phyloP scores from a whole-genome alignment of 1,140 invertebrate species.

The Macrocentrus cingulum region DNA sequence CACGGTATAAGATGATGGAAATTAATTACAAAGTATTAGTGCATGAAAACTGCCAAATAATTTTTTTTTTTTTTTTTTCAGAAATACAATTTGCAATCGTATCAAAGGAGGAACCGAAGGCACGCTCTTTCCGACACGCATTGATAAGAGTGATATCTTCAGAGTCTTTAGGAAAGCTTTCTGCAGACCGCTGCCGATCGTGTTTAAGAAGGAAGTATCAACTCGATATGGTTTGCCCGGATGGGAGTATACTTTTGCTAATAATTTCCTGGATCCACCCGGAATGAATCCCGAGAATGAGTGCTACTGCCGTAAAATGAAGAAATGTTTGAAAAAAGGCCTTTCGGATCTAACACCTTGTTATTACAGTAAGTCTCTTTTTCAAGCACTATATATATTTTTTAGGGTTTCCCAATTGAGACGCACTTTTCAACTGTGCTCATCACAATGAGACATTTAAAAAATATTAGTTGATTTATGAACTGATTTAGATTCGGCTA shows the following conservation, averaged over 20 bases:
- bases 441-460: too few relatives aligned
- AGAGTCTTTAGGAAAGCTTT: constrained; percentile 69
- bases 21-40: too few relatives aligned
- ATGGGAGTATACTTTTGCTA: constrained; percentile 56
- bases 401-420: neutral
- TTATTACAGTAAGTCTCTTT: constrained; percentile 64
- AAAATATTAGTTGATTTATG: too few relatives aligned
- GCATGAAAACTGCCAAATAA: too few relatives aligned
- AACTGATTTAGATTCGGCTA: neutral
- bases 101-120: constrained; percentile 65
- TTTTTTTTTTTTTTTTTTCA: constrained; percentile 33
- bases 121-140: constrained; percentile 61
- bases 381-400: constrained; percentile 1
- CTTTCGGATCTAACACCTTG: constrained; percentile 70
- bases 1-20: too few relatives aligned
- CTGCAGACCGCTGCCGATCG: constrained; percentile 66
- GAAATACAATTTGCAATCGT: constrained; percentile 61
- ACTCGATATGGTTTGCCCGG: constrained; percentile 48
- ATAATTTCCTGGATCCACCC: constrained; percentile 62
- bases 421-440: too few relatives aligned
- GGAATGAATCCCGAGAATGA: constrained; percentile 63
- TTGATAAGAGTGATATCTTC: constrained; percentile 60
- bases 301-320: constrained; percentile 63
- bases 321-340: constrained; percentile 64
- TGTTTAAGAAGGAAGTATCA: constrained; percentile 48